A percentile compares a stretch with the other conserved stretches of the same genome.
phyloP scores from a whole-genome alignment of 2,113 vertebrate genomes.

The Myrmecobius fasciatus region DNA sequence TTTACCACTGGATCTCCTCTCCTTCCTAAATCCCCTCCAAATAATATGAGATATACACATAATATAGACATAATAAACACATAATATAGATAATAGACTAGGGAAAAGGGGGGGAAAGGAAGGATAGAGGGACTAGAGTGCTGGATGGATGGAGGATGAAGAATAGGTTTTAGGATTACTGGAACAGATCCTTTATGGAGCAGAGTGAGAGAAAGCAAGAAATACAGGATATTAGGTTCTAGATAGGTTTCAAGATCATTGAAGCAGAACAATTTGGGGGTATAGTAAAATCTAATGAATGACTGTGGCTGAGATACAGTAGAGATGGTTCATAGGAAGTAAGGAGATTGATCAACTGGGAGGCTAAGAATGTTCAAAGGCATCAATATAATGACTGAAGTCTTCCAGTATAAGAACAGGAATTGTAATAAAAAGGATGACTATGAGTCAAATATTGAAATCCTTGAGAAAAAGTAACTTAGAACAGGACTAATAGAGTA shows the following conservation, averaged over 20 bases:
- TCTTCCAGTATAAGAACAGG: neutral
- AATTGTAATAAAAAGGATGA: neutral
- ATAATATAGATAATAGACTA: neutral
- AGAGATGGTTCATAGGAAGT: neutral
- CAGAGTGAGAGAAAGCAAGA: neutral
- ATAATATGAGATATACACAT: too few species aligned
- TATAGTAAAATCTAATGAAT: neutral
- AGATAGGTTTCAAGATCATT: neutral
- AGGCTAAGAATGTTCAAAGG: neutral
- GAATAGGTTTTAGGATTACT: neutral
- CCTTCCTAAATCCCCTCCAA: neutral
- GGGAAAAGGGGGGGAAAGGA: too few species aligned
- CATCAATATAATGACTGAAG: neutral
- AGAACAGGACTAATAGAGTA: neutral
- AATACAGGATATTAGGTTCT: neutral
- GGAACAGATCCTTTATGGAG: neutral
- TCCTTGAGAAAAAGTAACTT: neutral
- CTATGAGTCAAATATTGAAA: neutral
- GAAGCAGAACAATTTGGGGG: neutral
- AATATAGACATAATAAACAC: too few species aligned
- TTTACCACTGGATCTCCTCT: neutral
- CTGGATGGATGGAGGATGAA: neutral
- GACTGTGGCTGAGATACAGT: neutral
- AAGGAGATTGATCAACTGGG: neutral
- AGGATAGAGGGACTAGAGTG: neutral